phyloP scores from a whole-genome alignment of 2,797 vertebrate genomes.

The Podarcis lilfordi region DNA sequence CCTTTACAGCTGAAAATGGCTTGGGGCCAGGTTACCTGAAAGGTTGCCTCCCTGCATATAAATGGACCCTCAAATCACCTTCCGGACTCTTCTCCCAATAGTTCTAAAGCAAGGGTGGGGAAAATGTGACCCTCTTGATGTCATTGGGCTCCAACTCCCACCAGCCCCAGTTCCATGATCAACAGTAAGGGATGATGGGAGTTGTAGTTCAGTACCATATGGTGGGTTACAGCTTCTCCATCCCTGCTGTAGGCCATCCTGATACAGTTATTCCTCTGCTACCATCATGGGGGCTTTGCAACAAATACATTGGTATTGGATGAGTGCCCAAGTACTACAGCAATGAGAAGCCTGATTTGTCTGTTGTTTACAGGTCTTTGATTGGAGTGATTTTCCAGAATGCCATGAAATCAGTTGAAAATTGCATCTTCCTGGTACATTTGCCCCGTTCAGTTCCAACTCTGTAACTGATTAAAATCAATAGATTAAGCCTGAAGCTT shows the following conservation, averaged over 20 bases:
- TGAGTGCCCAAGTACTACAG: not conserved
- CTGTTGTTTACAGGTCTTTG: slow-evolving; percentile 9
- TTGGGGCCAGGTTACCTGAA: no score
- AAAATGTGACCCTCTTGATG: no score
- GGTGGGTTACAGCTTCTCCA: not conserved
- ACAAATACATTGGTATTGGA: not conserved
- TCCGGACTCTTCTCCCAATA: no score
- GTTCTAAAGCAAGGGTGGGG: no score
- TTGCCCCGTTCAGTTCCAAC: not conserved
- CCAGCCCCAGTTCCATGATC: no score
- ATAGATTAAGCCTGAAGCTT: not conserved
- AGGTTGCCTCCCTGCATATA: no score
- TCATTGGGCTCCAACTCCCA: no score
- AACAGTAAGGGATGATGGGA: no score
- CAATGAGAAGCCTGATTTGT: not conserved
- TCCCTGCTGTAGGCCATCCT: not conserved
- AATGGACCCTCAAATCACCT: no score
- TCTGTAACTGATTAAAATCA: not conserved
- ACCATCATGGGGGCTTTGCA: not conserved
- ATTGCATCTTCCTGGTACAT: not conserved
- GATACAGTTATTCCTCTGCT: not conserved
- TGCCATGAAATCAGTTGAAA: slow-evolving; percentile 9
- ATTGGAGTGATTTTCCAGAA: slow-evolving; percentile 4
- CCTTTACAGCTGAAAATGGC: no score
- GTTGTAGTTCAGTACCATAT: not conserved